A percentile compares a stretch with the other conserved stretches of the same genome.
Evolutionary conservation across 2,888 invertebrate species (phyloP).

Genomic region (Scaeva pyrastri): DNA sequence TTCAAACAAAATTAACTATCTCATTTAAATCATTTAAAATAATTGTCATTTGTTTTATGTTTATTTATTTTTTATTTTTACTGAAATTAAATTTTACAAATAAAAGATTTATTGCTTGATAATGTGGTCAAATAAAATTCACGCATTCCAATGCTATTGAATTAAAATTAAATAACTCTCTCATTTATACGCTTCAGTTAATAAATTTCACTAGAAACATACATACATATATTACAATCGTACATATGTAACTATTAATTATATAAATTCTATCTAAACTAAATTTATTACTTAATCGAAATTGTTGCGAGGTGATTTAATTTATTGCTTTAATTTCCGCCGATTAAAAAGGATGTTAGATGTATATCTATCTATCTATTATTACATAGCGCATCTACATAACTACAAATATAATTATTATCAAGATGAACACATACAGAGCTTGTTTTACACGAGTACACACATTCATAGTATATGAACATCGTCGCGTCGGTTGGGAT

Average conservation of each 20-base stretch:
- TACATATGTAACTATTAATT: conserved; percentile 47
- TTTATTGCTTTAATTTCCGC: conserved; percentile 73
- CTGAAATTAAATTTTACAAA: conserved; percentile 3
- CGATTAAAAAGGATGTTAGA: conserved; percentile 59
- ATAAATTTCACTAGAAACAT: conserved; percentile 36
- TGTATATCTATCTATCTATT: not conserved
- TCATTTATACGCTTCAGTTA: not conserved
- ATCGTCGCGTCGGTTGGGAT: conserved; percentile 25
- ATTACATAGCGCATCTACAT: no score
- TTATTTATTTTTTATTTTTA: not conserved
- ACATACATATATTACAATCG: no score
- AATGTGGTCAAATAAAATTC: not conserved
- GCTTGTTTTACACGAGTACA: no score
- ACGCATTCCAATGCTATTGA: conserved; percentile 17
- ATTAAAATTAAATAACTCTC: conserved; percentile 35
- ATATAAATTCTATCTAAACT: conserved; percentile 54
- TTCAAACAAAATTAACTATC: not conserved
- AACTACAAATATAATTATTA: conserved; percentile 18
- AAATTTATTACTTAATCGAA: conserved; percentile 60
- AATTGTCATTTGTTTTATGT: not conserved
- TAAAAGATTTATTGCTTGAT: conserved; percentile 25
- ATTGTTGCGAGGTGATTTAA: conserved; percentile 59
- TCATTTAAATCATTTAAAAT: conserved; percentile 33
- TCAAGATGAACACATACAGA: not conserved
- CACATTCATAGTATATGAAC: conserved; percentile 18